Evolutionary conservation across 1,140 invertebrate genomes (phyloP).

Genomic region (Euwallacea similis): DNA sequence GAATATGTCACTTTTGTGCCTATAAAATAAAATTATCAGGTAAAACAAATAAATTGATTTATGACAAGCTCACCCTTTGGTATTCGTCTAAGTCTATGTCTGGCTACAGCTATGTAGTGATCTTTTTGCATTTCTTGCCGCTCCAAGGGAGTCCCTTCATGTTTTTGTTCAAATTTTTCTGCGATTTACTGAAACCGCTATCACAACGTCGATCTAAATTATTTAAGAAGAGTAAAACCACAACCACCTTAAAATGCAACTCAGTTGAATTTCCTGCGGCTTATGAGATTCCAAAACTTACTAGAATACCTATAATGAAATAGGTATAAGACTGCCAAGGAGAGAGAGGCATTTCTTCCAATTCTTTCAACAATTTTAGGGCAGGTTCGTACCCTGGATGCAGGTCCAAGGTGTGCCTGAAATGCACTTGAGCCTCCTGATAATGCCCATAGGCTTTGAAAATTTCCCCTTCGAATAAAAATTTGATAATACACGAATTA

Average conservation of each 20-base stretch:
- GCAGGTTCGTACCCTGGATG: conserved; percentile 83
- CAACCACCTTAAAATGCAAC: conserved; percentile 17
- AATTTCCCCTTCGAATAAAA: conserved; percentile 64
- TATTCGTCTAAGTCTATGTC: background rate
- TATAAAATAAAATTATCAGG: background rate
- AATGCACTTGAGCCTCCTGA: conserved; percentile 78
- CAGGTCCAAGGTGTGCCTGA: conserved; percentile 77
- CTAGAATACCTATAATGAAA: conserved; percentile 82
- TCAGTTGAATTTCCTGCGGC: background rate
- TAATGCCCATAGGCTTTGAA: conserved; percentile 83
- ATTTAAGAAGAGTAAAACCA: conserved; percentile 21
- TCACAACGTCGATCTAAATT: conserved; percentile 12
- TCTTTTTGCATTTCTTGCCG: conserved; percentile 16
- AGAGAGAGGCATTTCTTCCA: conserved; percentile 71
- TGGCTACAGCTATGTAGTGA: background rate
- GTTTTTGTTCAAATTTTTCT: conserved; percentile 15
- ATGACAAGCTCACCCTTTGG: background rate
- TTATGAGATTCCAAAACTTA: conserved; percentile 49
- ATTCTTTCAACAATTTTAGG: conserved; percentile 73
- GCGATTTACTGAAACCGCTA: conserved; percentile 12
- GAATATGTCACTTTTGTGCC: background rate
- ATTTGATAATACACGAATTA: background rate
- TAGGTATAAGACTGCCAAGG: conserved; percentile 80
- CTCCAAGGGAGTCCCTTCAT: conserved; percentile 17
- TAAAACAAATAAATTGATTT: background rate